Evolutionary conservation across 2,797 vertebrate species (phyloP).

Genomic region (Channa striata): DNA sequence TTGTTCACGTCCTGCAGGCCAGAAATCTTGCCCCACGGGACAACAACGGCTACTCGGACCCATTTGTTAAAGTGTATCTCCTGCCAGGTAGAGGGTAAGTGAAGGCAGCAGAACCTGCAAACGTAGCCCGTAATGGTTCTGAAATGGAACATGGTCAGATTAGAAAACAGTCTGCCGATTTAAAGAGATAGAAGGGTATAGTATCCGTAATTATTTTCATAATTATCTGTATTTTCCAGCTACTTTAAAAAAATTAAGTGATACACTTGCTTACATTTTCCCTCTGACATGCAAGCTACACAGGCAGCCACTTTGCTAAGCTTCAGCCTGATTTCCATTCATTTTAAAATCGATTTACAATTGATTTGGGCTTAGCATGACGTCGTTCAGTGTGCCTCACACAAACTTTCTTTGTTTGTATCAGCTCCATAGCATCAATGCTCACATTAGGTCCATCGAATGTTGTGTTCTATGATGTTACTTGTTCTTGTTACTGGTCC

Average conservation of each 20-base stretch:
- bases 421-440: constrained; percentile 36
- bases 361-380: constrained; percentile 71
- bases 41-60: constrained; percentile 97
- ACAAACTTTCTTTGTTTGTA: constrained; percentile 35
- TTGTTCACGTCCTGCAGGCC: constrained; percentile 98
- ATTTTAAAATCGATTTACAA: constrained; percentile 68
- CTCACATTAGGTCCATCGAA: constrained; percentile 30
- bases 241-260: constrained; percentile 2
- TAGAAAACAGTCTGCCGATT: background rate
- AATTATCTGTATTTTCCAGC: constrained; percentile 13
- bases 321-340: constrained; percentile 61
- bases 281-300: constrained; percentile 27
- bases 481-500: constrained; percentile 4
- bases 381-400: constrained; percentile 61
- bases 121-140: constrained; percentile 18
- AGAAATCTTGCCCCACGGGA: constrained; percentile 93
- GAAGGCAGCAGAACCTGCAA: constrained; percentile 24
- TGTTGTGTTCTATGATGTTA: constrained; percentile 4
- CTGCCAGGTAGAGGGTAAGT: constrained; percentile 98
- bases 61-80: constrained; percentile 98
- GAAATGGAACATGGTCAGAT: background rate
- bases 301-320: constrained; percentile 33
- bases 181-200: background rate
- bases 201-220: background rate
- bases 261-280: constrained; percentile 17